These are phyloP conservation scores for Alviniconcha marisindica DNA, from an alignment of 1,140 invertebrate genomes.

Conservation along the genomic window DNA sequence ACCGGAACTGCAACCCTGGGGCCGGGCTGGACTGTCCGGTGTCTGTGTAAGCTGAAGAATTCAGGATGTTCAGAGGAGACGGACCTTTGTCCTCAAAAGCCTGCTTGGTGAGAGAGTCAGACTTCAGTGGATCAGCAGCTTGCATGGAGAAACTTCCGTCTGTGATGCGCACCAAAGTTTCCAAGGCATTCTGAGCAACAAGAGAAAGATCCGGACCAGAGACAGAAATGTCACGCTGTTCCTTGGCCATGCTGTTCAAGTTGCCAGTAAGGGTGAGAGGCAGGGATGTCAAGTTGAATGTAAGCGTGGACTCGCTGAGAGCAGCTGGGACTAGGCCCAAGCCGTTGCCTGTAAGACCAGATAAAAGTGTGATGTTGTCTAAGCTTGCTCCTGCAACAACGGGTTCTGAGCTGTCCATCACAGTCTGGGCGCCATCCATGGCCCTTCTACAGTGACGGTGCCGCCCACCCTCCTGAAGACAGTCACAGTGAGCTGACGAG, in stretches of 20 bases:
- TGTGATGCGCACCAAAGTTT: conserved; percentile 43
- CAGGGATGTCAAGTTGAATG: conserved; percentile 28
- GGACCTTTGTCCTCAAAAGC: conserved; percentile 62
- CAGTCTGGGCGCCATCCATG: conserved; percentile 32
- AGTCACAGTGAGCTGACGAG: background rate
- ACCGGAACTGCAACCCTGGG: conserved; percentile 60
- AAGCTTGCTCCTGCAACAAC: conserved; percentile 16
- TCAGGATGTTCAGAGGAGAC: conserved; percentile 67
- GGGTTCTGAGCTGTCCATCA: conserved; percentile 35
- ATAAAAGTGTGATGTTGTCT: conserved; percentile 22
- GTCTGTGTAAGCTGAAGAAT: conserved; percentile 65
- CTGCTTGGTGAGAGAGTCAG: conserved; percentile 16
- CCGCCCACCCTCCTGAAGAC: background rate
- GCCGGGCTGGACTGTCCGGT: conserved; percentile 68
- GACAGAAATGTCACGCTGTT: conserved; percentile 38
- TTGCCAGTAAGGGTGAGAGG: conserved; percentile 28
- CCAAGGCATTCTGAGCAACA: conserved; percentile 34
- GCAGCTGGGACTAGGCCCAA: conserved; percentile 14
- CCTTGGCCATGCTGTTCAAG: conserved; percentile 38
- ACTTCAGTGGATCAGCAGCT: conserved; percentile 41
- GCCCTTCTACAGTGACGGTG: conserved; percentile 1
- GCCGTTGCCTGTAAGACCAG: conserved; percentile 22
- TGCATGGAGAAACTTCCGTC: conserved; percentile 43
- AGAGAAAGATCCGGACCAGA: conserved; percentile 24
- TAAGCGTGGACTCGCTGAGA: conserved; percentile 16